phyloP scores from a whole-genome alignment of 2,797 vertebrate species.

The Coracias cyanogaster region DNA sequence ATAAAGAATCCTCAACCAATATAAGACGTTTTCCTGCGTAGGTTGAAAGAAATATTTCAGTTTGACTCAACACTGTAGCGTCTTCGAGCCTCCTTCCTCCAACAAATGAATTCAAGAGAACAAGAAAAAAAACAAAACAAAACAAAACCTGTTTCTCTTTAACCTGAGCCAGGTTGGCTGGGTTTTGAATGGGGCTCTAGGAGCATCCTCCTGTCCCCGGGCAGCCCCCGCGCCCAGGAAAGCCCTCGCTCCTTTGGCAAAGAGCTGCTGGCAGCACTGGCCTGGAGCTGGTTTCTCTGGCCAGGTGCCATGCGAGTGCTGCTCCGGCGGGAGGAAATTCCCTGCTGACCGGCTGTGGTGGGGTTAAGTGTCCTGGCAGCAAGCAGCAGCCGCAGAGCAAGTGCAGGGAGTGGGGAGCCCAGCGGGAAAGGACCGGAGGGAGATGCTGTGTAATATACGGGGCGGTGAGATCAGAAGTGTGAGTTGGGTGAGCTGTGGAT shows the following conservation, averaged over 20 bases:
- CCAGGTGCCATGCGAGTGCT: neutral
- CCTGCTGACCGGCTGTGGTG: neutral
- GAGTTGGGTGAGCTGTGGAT: neutral
- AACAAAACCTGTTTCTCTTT: neutral
- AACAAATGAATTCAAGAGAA: neutral
- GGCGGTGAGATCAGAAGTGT: neutral
- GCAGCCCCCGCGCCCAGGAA: neutral
- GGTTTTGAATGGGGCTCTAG: neutral
- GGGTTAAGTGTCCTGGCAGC: constrained; percentile 14
- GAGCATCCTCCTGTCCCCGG: neutral
- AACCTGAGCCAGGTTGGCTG: neutral
- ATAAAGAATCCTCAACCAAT: neutral
- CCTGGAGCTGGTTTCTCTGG: constrained; percentile 20
- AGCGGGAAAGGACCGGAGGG: neutral
- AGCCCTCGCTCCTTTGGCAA: neutral
- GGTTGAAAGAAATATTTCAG: neutral
- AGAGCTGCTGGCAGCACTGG: constrained; percentile 5
- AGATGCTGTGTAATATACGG: accelerated
- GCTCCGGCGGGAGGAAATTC: constrained; percentile 25
- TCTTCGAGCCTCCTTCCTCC: neutral
- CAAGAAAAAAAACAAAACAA: accelerated
- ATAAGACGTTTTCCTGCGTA: neutral
- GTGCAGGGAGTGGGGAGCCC: neutral
- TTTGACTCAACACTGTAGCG: neutral
- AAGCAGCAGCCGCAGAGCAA: neutral